phyloP scores from a whole-genome alignment of 2,888 invertebrate genomes.

The Synanthedon andrenaeformis region DNA sequence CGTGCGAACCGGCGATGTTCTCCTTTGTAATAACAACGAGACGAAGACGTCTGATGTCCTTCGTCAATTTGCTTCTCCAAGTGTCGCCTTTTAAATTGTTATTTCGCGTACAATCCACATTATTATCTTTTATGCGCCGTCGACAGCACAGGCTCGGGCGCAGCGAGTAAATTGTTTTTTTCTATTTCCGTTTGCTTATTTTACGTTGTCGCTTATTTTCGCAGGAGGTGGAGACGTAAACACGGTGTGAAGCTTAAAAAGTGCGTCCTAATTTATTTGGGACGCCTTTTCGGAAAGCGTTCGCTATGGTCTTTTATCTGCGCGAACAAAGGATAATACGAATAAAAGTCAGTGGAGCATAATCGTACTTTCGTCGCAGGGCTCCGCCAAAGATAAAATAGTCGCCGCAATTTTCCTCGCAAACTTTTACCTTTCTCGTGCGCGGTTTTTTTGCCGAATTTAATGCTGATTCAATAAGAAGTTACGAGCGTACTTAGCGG shows the following conservation, averaged over 20 bases:
- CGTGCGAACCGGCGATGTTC: conserved; percentile 14
- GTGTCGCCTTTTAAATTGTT: conserved; percentile 59
- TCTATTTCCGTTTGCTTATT: conserved; percentile 31
- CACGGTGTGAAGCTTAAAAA: conserved; percentile 41
- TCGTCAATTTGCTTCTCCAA: conserved; percentile 35
- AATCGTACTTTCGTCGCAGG: conserved; percentile 45
- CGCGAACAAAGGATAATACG: conserved; percentile 58
- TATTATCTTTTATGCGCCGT: conserved; percentile 45
- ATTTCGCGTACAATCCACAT: conserved; percentile 40
- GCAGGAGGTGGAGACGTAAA: conserved; percentile 40
- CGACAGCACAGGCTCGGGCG: conserved; percentile 17
- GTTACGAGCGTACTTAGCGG: conserved; percentile 40
- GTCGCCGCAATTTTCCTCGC: conserved; percentile 48
- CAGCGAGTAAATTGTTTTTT: conserved; percentile 33
- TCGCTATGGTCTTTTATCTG: conserved; percentile 49
- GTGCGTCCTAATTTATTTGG: conserved; percentile 54
- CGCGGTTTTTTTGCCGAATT: conserved; percentile 37
- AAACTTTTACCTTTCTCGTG: conserved; percentile 38
- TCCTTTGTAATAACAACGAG: conserved; percentile 29
- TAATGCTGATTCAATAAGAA: conserved; percentile 52
- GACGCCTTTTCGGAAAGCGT: conserved; percentile 46
- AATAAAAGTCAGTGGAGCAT: conserved; percentile 56
- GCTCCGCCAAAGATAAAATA: conserved; percentile 46
- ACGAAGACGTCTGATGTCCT: conserved; percentile 20
- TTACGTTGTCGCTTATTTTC: conserved; percentile 39